These are phyloP conservation scores for Galaxea fascicularis DNA, from an alignment of 92 coral and sea anemone species.

Conservation along the genomic window DNA sequence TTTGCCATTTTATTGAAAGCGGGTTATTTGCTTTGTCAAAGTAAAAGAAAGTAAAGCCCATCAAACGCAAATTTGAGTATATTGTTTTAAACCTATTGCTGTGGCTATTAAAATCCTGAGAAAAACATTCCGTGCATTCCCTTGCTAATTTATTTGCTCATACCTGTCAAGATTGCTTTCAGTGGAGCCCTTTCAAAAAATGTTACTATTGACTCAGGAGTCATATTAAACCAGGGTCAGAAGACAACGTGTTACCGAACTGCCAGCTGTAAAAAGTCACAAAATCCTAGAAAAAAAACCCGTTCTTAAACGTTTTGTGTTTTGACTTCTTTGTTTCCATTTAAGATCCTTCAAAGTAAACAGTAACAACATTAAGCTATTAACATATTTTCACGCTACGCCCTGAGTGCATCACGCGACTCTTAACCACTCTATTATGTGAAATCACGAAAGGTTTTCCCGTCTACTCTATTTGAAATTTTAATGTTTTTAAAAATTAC, in stretches of 20 bases:
- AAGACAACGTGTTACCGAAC: neutral
- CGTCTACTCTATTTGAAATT: neutral
- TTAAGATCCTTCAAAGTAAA: neutral
- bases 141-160: neutral
- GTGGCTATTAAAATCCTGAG: neutral
- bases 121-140: slow-evolving; percentile 27
- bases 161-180: neutral
- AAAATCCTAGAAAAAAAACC: neutral
- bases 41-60: neutral
- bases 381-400: slow-evolving; percentile 1
- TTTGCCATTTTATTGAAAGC: slow-evolving; percentile 7
- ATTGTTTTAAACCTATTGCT: slow-evolving; percentile 7
- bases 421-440: neutral
- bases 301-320: neutral
- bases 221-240: neutral
- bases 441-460: neutral
- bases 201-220: neutral
- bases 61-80: neutral
- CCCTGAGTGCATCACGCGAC: slow-evolving; percentile 32
- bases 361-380: neutral
- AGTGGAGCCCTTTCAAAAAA: neutral
- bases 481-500: neutral
- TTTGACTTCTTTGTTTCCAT: neutral
- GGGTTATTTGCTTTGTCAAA: neutral
- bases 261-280: neutral